Percentiles rank a stretch among this genome's conserved stretches.
phyloP scores from a whole-genome alignment of 2,888 invertebrate species.

The Cataglyphis altisquamis region DNA sequence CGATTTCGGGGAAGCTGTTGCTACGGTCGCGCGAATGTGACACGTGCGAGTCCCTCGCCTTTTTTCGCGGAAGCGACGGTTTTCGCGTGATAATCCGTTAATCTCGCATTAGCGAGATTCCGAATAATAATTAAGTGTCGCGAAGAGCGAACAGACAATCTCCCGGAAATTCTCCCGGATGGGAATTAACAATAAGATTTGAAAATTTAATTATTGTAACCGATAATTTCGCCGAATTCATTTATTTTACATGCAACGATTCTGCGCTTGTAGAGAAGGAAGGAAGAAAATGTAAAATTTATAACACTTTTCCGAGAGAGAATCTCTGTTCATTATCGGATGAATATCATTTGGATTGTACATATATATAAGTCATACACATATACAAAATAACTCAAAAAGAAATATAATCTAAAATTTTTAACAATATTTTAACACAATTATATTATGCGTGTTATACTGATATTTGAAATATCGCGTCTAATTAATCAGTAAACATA shows the following conservation, averaged over 20 bases:
- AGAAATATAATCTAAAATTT: too few relatives aligned
- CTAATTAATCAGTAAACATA: too few relatives aligned
- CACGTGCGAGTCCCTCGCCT: constrained; percentile 40
- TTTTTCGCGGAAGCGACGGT: constrained; percentile 66
- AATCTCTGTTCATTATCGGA: constrained; percentile 2
- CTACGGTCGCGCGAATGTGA: constrained; percentile 33
- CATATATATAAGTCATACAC: too few relatives aligned
- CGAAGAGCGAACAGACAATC: constrained; percentile 22
- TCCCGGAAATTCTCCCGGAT: constrained; percentile 32
- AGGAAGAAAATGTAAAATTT: constrained; percentile 24
- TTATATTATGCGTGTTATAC: too few relatives aligned
- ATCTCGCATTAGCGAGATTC: constrained; percentile 47
- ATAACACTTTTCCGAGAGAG: constrained; percentile 34
- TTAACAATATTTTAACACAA: too few relatives aligned
- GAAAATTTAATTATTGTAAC: constrained; percentile 24
- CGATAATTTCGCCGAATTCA: constrained; percentile 26
- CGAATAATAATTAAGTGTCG: constrained; percentile 19
- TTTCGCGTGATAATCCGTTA: constrained; percentile 63
- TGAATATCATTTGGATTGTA: neutral
- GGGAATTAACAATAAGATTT: constrained; percentile 9
- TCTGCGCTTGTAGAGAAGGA: neutral
- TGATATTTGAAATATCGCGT: too few relatives aligned
- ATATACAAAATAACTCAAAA: too few relatives aligned
- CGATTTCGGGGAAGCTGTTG: constrained; percentile 60
- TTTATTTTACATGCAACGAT: neutral